These are phyloP conservation scores for Carollia perspicillata DNA, from an alignment of 2,113 vertebrate species.

Conservation along the genomic window DNA sequence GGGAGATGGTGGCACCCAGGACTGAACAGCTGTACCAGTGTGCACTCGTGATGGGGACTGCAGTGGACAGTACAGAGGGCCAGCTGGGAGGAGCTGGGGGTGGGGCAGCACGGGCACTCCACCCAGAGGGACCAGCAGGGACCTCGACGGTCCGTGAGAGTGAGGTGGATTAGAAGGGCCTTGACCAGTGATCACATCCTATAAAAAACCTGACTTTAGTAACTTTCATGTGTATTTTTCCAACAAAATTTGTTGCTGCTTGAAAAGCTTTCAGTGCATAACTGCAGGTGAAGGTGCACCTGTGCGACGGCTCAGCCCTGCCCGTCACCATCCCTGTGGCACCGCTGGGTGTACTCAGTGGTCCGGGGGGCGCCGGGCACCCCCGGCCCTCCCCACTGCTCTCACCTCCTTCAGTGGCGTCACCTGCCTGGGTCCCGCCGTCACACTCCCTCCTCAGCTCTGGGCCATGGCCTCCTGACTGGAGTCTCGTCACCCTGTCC, in stretches of 20 bases:
- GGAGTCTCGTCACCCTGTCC: background rate
- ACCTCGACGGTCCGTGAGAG: accelerated
- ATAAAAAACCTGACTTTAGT: no score
- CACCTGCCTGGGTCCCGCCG: background rate
- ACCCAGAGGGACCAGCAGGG: background rate
- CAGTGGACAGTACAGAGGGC: background rate
- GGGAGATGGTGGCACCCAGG: no score
- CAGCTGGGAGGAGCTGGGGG: background rate
- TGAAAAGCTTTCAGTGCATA: background rate
- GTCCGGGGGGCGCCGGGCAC: no score
- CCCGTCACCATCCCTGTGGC: background rate
- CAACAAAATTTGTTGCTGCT: background rate
- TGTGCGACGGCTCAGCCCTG: accelerated
- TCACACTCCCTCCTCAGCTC: background rate
- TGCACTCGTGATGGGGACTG: accelerated
- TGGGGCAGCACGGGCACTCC: no score
- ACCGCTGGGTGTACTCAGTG: no score
- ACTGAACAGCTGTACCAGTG: no score
- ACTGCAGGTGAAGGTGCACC: background rate
- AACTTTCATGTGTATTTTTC: background rate
- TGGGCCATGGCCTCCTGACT: background rate
- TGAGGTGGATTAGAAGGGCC: background rate
- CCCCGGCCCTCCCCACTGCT: background rate
- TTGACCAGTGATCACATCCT: background rate
- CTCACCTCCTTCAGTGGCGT: background rate